Base-by-base conservation (phyloP, 2,888 invertebrate species). In the Ptychoptera contaminata region DNA sequence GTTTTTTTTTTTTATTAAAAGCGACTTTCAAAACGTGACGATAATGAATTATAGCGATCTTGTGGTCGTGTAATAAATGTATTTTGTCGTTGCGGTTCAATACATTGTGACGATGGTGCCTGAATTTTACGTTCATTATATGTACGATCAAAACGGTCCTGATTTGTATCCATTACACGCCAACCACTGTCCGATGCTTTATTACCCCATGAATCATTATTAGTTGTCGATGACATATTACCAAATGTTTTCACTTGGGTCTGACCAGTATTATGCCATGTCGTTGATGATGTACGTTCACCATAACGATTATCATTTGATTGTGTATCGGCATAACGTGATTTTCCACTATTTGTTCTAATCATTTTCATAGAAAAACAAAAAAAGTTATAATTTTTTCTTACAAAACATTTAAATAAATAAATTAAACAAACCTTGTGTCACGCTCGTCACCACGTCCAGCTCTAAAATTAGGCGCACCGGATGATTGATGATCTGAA, bases 81-180 rank as follows among this genome's bases (percentile, higher is more conserved):
- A 31, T 47, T 47, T 40, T 53, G 54, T 11, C 59, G 53, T 29
- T 57, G 52, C 37, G 58, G 56, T 29, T 56, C 57, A 43, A 62
- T 58, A 47, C 53, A 55, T 4, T 51, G 52, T 32, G 61, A 60
- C 2, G 62, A 60, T 8, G 36, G 12, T 4, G 44, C 23, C 30
- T 37, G 44, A 9, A 37, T 14, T 43, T 47, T 47, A 14, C 65
- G 60, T 49, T 65, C 65, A 51, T 65, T 65, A 45, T 65, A 65
- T 9, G 61, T 61, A 38, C 65, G 60, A 51, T 65, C 65, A 45
- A 64, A 65, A 29, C 65, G 63, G 50, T 63, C 61, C 46, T 62
- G 62, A 31, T 38, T 43, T 4, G 61, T 53, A 16, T 58, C 56
- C 46, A 63, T 52, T 10, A 57, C 54, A 11, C 65, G 58, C 63